Percentiles rank a stretch among this genome's conserved stretches.
Evolutionary conservation across 2,797 vertebrate species (phyloP).

Genomic region (Morus bassanus): DNA sequence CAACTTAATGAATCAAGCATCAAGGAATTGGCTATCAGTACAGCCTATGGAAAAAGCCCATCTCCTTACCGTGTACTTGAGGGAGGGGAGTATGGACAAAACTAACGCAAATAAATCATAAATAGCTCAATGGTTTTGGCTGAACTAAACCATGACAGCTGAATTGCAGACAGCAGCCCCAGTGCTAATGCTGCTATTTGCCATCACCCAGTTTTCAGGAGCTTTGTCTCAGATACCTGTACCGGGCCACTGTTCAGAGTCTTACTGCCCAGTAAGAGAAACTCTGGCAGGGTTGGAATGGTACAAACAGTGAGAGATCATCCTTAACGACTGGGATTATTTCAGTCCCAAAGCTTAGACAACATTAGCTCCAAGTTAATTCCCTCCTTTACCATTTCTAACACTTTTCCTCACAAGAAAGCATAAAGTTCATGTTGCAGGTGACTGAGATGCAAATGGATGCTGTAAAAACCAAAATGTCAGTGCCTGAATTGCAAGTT

Average conservation of each 20-base stretch:
- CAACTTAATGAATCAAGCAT: background rate
- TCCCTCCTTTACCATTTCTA: background rate
- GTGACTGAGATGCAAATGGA: constrained; percentile 24
- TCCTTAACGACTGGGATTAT: background rate
- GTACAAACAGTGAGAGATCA: background rate
- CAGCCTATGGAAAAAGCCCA: background rate
- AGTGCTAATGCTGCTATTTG: background rate
- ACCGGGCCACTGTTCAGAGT: background rate
- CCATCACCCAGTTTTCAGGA: background rate
- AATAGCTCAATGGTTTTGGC: background rate
- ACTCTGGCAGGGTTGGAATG: background rate
- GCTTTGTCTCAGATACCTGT: background rate
- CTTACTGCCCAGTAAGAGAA: background rate
- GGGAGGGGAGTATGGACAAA: background rate
- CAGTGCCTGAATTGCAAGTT: background rate
- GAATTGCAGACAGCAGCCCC: background rate
- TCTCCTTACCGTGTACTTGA: background rate
- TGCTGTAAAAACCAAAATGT: background rate
- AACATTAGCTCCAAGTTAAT: constrained; percentile 24
- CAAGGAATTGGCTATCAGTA: background rate
- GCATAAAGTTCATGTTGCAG: background rate
- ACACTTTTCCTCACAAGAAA: background rate
- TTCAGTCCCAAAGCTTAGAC: background rate
- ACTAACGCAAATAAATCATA: background rate
- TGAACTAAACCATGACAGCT: background rate